Evolutionary conservation across 2,113 vertebrate species (phyloP).

Genomic region (Bufo bufo): DNA sequence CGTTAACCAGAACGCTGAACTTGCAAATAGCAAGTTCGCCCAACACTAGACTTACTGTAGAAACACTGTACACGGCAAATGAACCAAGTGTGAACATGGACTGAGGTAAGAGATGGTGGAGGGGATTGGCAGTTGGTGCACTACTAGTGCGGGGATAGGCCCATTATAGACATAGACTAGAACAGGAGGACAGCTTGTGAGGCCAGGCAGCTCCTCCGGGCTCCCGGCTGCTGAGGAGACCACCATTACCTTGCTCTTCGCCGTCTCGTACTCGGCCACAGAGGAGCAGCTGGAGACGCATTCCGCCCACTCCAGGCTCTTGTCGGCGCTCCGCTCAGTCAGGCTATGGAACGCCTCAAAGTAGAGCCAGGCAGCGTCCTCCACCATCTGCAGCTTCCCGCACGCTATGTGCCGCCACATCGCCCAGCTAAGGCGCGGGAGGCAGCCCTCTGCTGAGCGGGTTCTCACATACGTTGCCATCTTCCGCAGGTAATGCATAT

Average conservation of each 20-base stretch:
- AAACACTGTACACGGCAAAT: no score
- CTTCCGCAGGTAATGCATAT: conserved; percentile 89
- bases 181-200: no score
- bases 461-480: conserved; percentile 83
- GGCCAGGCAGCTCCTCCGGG: no score
- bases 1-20: no score
- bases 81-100: no score
- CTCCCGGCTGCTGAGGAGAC: no score
- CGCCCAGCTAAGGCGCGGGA: conserved; percentile 83
- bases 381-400: conserved; percentile 88
- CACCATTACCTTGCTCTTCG: conserved; percentile 80
- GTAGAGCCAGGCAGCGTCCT: conserved; percentile 91
- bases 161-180: no score
- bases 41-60: no score
- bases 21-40: no score
- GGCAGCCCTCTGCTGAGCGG: conserved; percentile 78
- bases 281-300: conserved; percentile 78
- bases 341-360: conserved; percentile 90
- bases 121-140: no score
- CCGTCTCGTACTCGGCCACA: conserved; percentile 81
- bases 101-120: no score
- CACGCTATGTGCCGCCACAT: conserved; percentile 93
- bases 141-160: no score
- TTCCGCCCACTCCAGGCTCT: conserved; percentile 87
- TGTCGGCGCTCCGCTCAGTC: conserved; percentile 65